Evolutionary conservation across 2,888 invertebrate genomes (phyloP), one percentile per base, ranked within the genome.

Genomic region (Anaspis maculata): DNA sequence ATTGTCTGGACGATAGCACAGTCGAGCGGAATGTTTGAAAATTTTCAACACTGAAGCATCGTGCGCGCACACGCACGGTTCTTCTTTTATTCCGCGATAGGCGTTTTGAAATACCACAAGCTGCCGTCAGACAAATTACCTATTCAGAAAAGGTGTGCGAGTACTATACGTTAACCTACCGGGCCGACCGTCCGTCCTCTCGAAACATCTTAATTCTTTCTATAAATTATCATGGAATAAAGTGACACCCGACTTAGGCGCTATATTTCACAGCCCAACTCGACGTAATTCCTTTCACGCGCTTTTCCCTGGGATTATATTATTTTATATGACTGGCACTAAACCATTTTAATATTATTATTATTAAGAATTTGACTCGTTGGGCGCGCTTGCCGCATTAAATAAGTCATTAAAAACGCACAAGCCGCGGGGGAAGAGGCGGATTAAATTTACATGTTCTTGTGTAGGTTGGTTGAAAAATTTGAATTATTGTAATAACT

Each of bases 181-280:
- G 34, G 29, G 28, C 29, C 5, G 5, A 19, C 19, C 19, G 19
- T 5, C 5, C 19, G 5, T 19, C 23, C 32, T 28, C 30, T 29
- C 16, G 35, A 39, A 36, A 40, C 40, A 40, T 40, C 40, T 40
- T 40, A 40, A 40, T 40, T 40, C 40, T 30, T 36, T 30, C 36
- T 24, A 40, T 40, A 40, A 40, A 40, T 40, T 40, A 36, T 30
- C 22, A 30, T 32, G 33, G 30, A 36, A 36, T 32, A 16, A 33
- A 40, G 33, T 33, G 40, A 40, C 40, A 36, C 22, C n/a, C 13
- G 30, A 32, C 32, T 39, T 33, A 33, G 30, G n/a, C 13, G 40
- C 33, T 33, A 40, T 40, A 40, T 33, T 30, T 40, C 36, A 40
- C 36, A 10, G 24, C 10, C n/a, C 30, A 32, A 39, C 35, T 39